Evolutionary conservation across 2,797 vertebrate species (phyloP).

Genomic region (Erethizon dorsatum): DNA sequence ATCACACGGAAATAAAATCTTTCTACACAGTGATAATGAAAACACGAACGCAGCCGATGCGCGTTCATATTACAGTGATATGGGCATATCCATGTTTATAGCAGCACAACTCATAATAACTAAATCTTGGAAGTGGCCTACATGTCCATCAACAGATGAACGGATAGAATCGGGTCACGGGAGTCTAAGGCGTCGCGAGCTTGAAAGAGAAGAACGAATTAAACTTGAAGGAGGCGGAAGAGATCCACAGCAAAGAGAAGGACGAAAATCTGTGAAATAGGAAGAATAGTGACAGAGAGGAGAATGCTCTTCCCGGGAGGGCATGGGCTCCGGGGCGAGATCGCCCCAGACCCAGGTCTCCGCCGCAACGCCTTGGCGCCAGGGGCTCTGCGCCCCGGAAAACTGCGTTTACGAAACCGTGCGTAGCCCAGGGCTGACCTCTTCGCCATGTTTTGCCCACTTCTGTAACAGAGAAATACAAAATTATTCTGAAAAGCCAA

Average conservation of each 20-base stretch:
- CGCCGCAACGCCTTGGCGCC: too few relatives aligned
- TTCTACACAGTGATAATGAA: neutral
- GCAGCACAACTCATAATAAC: too few relatives aligned
- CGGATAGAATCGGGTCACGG: too few relatives aligned
- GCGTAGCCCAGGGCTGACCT: neutral
- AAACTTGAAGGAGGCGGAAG: neutral
- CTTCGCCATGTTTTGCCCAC: neutral
- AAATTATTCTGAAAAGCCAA: neutral
- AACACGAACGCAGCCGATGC: neutral
- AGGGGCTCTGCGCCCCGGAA: neutral
- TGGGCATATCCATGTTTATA: too few relatives aligned
- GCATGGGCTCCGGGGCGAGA: neutral
- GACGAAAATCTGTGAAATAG: neutral
- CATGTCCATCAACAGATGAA: too few relatives aligned
- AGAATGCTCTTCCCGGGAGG: neutral
- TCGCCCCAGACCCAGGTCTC: neutral
- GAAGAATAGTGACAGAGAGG: neutral
- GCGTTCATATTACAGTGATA: too few relatives aligned
- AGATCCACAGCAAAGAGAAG: neutral
- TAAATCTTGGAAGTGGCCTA: too few relatives aligned
- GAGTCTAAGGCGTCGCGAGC: neutral
- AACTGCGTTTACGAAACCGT: neutral
- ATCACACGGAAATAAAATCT: neutral
- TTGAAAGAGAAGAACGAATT: neutral
- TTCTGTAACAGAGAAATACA: neutral